Conservation (phyloP, 2,888 invertebrate genomes). For the Machimus atricapillus region DNA sequence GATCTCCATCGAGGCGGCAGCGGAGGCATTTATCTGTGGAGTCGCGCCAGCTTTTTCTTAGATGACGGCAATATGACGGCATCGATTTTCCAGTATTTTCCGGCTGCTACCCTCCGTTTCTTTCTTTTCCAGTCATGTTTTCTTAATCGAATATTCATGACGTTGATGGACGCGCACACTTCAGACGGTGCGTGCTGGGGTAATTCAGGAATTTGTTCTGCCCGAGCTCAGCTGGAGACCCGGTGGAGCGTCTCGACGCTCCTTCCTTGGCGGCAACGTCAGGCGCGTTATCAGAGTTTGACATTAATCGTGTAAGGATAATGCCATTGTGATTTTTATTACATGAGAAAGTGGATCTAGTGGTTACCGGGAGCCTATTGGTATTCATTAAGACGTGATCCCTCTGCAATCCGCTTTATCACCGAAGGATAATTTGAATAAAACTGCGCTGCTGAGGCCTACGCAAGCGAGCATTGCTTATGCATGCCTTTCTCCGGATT, state of each 20-base stretch:
- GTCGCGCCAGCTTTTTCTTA: neutral
- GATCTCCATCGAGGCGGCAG: neutral
- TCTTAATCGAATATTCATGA: conserved; percentile 34
- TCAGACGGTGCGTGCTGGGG: neutral
- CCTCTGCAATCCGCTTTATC: neutral
- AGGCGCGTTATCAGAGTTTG: neutral
- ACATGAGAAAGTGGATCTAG: neutral
- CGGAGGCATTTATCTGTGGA: neutral
- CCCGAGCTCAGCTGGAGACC: neutral
- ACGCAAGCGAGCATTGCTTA: neutral
- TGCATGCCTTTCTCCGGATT: neutral
- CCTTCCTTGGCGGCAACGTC: neutral
- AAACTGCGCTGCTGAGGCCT: neutral
- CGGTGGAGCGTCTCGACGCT: neutral
- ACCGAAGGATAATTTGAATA: neutral
- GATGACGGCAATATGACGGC: neutral
- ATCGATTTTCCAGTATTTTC: neutral
- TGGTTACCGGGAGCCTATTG: neutral
- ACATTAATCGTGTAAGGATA: conserved; percentile 8
- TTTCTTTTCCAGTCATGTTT: conserved; percentile 26
- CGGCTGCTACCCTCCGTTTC: neutral
- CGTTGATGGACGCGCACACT: conserved; percentile 23
- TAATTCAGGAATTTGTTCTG: conserved; percentile 28
- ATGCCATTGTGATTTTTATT: neutral
- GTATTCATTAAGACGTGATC: neutral